These are phyloP conservation scores for Hylaeus anthracinus DNA, from an alignment of 1,140 invertebrate genomes.

Conservation along the genomic window DNA sequence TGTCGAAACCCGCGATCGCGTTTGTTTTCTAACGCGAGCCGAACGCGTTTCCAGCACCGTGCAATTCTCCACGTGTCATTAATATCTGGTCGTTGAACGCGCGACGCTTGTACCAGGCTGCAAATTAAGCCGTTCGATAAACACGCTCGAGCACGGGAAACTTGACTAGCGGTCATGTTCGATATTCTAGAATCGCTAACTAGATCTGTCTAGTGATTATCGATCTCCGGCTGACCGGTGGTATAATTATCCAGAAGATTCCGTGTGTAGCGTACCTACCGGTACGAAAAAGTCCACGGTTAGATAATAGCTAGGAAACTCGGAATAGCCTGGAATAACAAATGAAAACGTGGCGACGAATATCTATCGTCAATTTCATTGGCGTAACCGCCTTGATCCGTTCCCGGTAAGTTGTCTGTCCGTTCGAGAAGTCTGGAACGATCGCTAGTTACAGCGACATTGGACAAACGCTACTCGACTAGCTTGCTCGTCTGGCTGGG, in stretches of 20 bases:
- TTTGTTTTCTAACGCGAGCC: slow-evolving; percentile 20
- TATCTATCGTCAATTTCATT: slow-evolving; percentile 31
- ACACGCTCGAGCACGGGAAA: not conserved
- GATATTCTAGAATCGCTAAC: not conserved
- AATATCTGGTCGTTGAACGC: slow-evolving; percentile 14
- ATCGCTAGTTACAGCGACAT: slow-evolving; percentile 33
- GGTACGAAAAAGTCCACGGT: not conserved
- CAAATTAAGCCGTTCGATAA: slow-evolving; percentile 30
- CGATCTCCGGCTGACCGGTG: not conserved
- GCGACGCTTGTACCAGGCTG: not conserved
- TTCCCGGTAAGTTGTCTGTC: not conserved
- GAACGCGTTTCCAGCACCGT: not conserved
- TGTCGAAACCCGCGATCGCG: slow-evolving; percentile 20
- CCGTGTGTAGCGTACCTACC: not conserved
- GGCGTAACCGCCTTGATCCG: slow-evolving; percentile 1
- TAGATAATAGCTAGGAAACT: slow-evolving; percentile 32
- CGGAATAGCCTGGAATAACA: slow-evolving; percentile 20
- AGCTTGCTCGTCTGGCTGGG: too few relatives aligned
- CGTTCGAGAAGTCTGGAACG: slow-evolving; percentile 18
- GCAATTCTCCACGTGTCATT: slow-evolving; percentile 34
- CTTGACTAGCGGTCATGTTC: not conserved
- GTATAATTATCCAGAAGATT: not conserved
- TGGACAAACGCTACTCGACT: not conserved
- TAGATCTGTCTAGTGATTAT: slow-evolving; percentile 23
- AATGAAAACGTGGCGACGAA: slow-evolving; percentile 16